Base-by-base conservation (phyloP, 2,797 vertebrate species). In the Parauchenoglanis ngamensis region DNA sequence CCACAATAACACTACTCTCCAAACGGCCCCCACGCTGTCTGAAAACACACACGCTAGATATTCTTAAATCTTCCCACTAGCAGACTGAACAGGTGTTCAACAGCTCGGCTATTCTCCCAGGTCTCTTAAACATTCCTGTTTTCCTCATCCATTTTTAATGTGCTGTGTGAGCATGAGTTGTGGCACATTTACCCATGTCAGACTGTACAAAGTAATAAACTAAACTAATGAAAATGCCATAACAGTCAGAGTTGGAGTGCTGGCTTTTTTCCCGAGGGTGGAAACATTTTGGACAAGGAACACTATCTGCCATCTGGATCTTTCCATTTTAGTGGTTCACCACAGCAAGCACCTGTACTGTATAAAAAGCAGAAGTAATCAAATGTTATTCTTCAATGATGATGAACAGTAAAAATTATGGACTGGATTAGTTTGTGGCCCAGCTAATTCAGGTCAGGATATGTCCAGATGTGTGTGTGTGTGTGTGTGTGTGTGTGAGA, bases 211-310 rank as follows among this genome's bases (percentile, higher is more conserved):
- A 97, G 93, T 92, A 95, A 95, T 96, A 94, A 95, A 96, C 94
- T 96, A 95, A 93, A 95, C 94, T 96, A 97, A 97, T 97, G 95
- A 97, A 97, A 97, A 97, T 95, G 94, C 96, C 93, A 94, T 85
- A 85, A 88, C 78, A 80, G 52, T 63, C 83, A 25, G 56, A 31
- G 15, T 40, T 61, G 40, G 40, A 84, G 82, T 49, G 15, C 73
- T 52, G 46, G 31, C 31, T 72, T 70, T 83, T 61, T 73, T 83
- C 35, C 85, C 1, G 28, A 81, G 77, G 44, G 78, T 8, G 54
- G 31, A 76, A 88, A 67, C 49, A 44, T 73, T 72, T 84, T 78
- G 52, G 59, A 78, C n/a, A 61, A 78, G 46, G 19, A 83, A 72
- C 61, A 40, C 79, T 78, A 83, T 61, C 25, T 17, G 2, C 44